Conservation (phyloP, 23 tunicate genomes). For the Trididemnum nubilum region DNA sequence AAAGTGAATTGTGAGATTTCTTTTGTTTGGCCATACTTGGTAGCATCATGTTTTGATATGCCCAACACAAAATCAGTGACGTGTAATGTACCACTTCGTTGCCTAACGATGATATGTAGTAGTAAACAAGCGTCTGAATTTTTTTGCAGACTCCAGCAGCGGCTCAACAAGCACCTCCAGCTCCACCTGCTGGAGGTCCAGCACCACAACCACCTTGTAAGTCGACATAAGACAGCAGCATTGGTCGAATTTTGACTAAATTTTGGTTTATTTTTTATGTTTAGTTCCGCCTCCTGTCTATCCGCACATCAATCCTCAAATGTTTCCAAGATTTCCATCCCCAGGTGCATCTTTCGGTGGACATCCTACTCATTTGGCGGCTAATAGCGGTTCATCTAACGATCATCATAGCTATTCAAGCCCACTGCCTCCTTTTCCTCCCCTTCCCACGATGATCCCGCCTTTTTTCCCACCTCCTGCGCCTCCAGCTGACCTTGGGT, state of each 20-base stretch:
- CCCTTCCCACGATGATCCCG: constrained; percentile 39
- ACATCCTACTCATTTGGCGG: background rate
- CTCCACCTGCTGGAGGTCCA: background rate
- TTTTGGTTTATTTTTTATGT: background rate
- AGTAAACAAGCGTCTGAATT: no score
- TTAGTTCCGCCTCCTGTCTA: constrained; percentile 14
- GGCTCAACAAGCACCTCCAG: background rate
- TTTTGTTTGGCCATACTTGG: no score
- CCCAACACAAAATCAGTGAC: no score
- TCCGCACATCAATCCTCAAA: constrained; percentile 24
- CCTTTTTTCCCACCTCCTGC: constrained; percentile 67
- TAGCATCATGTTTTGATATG: no score
- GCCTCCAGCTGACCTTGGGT: constrained; percentile 62
- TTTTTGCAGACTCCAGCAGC: background rate
- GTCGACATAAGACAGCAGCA: background rate
- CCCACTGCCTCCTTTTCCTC: constrained; percentile 27
- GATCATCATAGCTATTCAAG: background rate
- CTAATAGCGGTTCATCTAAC: background rate
- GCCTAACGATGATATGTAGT: no score
- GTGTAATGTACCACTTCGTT: no score
- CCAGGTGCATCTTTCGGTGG: constrained; percentile 3
- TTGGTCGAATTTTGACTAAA: no score
- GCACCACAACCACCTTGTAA: constrained; percentile 2
- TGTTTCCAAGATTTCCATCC: constrained; percentile 14
- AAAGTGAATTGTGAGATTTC: no score